phyloP scores from a whole-genome alignment of 2,113 vertebrate species.

The Camelus dromedarius region DNA sequence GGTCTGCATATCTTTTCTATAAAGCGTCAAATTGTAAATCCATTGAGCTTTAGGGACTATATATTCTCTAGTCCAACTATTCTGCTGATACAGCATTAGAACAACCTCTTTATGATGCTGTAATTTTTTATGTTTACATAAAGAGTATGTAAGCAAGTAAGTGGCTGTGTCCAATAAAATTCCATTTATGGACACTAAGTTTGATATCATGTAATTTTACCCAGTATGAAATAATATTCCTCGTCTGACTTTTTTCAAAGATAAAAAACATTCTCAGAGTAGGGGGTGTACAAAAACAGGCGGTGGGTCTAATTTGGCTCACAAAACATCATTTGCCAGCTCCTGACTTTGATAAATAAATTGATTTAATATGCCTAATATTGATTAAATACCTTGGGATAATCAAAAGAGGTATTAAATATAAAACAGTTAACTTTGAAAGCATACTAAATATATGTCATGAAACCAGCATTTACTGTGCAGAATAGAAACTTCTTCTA shows the following conservation, averaged over 20 bases:
- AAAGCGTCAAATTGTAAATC: not conserved
- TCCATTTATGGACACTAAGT: not conserved
- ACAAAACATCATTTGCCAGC: not conserved
- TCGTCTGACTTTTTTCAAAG: not conserved
- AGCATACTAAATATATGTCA: not conserved
- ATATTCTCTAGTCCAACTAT: not conserved
- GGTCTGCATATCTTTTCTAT: not conserved
- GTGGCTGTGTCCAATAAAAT: not conserved
- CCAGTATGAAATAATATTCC: not conserved
- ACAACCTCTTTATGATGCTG: not conserved
- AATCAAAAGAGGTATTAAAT: not conserved
- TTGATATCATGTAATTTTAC: not conserved
- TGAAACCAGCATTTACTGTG: not conserved
- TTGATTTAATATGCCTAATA: not conserved
- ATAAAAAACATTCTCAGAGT: not conserved
- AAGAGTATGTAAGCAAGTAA: not conserved
- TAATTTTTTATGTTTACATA: no score
- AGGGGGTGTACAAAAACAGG: not conserved
- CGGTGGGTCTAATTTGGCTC: not conserved
- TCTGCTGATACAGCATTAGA: not conserved
- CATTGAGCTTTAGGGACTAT: not conserved
- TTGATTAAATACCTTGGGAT: not conserved
- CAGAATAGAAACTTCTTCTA: not conserved
- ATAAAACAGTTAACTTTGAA: not conserved
- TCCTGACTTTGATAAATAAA: not conserved